A percentile compares a stretch with the other conserved stretches of the same genome.
phyloP scores from a whole-genome alignment of 1,140 invertebrate genomes.

The Agrilus planipennis region DNA sequence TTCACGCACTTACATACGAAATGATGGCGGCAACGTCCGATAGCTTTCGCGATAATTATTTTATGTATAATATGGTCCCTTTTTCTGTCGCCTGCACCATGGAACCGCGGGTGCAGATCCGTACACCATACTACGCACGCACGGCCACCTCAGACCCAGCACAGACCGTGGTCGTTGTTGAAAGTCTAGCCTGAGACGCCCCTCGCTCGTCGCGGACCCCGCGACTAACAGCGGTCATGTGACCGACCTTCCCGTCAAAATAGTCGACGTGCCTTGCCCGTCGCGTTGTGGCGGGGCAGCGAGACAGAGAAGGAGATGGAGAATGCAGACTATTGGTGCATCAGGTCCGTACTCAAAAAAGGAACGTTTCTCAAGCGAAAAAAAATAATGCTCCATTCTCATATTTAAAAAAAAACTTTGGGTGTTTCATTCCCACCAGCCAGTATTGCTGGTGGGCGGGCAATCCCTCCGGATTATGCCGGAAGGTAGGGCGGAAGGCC shows the following conservation, averaged over 20 bases:
- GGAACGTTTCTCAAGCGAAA: slow-evolving; percentile 2
- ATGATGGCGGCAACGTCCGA: too few species aligned
- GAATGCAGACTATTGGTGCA: not conserved
- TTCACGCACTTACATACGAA: too few species aligned
- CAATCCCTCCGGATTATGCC: too few species aligned
- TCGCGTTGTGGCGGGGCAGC: slow-evolving; percentile 9
- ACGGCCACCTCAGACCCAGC: too few species aligned
- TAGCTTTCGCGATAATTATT: too few species aligned
- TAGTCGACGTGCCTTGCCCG: slow-evolving; percentile 45
- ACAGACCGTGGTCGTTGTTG: slow-evolving; percentile 16
- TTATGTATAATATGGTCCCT: too few species aligned
- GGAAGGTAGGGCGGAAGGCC: too few species aligned
- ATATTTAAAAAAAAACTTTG: too few species aligned
- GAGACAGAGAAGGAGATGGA: slow-evolving; percentile 1
- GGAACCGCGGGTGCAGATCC: not conserved
- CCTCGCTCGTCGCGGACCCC: slow-evolving; percentile 14
- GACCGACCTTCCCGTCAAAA: slow-evolving; percentile 66
- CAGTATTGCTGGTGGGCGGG: too few species aligned
- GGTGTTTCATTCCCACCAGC: too few species aligned
- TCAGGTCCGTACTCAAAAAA: not conserved
- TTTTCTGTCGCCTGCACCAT: not conserved
- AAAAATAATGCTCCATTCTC: too few species aligned
- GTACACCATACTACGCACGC: slow-evolving; percentile 7
- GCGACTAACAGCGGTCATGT: slow-evolving; percentile 35
- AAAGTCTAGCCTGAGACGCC: slow-evolving; percentile 23